phyloP scores from a whole-genome alignment of 2,888 invertebrate species.

The Matsumyia berberina region DNA sequence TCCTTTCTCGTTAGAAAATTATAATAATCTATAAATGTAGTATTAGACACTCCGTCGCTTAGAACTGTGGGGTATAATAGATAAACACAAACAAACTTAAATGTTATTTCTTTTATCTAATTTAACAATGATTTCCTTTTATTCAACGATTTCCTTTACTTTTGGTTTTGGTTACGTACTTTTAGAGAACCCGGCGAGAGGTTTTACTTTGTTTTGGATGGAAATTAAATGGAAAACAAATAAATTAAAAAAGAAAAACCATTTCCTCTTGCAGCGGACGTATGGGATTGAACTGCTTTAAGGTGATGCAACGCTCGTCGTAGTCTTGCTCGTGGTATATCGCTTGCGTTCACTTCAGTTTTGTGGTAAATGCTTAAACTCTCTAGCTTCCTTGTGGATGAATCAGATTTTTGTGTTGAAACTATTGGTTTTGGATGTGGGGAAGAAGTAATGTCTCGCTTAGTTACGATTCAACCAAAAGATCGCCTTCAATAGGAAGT shows the following conservation, averaged over 20 bases:
- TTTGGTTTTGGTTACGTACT: background rate
- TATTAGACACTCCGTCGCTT: slow-evolving; percentile 18
- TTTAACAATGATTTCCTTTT: slow-evolving; percentile 20
- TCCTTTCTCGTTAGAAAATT: slow-evolving; percentile 54
- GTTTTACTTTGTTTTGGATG: slow-evolving; percentile 12
- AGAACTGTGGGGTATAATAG: slow-evolving; percentile 4
- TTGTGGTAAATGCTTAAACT: slow-evolving; percentile 41
- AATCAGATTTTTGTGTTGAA: background rate
- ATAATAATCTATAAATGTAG: slow-evolving; percentile 55
- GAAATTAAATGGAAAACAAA: slow-evolving; percentile 7
- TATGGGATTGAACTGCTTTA: slow-evolving; percentile 14
- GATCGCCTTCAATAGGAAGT: slow-evolving; percentile 93
- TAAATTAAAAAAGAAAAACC: background rate
- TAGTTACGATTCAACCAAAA: slow-evolving; percentile 90
- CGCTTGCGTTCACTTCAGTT: slow-evolving; percentile 41
- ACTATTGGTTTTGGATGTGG: too few species aligned
- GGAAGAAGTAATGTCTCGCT: slow-evolving; percentile 4
- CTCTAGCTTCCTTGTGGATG: slow-evolving; percentile 19
- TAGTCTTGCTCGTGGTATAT: slow-evolving; percentile 6
- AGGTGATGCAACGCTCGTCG: slow-evolving; percentile 50
- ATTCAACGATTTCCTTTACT: background rate
- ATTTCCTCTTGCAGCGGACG: slow-evolving; percentile 6
- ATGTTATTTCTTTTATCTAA: slow-evolving; percentile 36
- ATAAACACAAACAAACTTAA: slow-evolving; percentile 47
- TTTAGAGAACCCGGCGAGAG: background rate